Conservation (phyloP, 2,113 vertebrate genomes). For the Ciconia boyciana region DNA sequence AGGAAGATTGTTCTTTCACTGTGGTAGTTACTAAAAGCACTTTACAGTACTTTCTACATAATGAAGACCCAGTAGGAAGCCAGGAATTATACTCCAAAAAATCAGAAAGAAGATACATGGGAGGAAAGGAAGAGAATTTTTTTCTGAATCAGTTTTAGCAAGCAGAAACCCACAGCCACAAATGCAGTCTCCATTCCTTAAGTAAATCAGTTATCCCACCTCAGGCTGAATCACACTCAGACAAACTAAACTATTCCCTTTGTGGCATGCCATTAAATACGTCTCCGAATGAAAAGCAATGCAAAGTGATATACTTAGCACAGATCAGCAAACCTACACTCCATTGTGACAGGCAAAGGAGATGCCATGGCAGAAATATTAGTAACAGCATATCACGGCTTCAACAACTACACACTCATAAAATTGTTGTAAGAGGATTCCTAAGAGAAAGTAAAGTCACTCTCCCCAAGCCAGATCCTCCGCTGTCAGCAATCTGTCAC, state of each 20-base stretch:
- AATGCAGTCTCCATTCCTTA: background rate
- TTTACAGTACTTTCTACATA: background rate
- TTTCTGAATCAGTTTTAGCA: background rate
- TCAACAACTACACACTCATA: background rate
- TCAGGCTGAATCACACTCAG: conserved; percentile 1
- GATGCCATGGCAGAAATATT: background rate
- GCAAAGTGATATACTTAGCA: background rate
- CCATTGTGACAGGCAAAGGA: background rate
- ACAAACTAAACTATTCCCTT: background rate
- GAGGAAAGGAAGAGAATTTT: background rate
- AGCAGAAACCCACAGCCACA: background rate
- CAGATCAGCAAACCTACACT: background rate
- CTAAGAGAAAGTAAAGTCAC: background rate
- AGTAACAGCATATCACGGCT: background rate
- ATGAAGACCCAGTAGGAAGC: background rate
- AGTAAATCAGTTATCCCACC: background rate
- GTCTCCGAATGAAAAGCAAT: background rate
- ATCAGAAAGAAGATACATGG: background rate
- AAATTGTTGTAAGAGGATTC: background rate
- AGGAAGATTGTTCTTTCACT: background rate
- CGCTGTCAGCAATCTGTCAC: background rate
- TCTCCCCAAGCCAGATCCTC: background rate
- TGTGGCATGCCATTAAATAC: background rate
- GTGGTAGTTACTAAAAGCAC: background rate
- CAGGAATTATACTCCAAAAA: background rate